Conservation (phyloP, 1,140 invertebrate genomes). For the Zelostemma sp. region DNA sequence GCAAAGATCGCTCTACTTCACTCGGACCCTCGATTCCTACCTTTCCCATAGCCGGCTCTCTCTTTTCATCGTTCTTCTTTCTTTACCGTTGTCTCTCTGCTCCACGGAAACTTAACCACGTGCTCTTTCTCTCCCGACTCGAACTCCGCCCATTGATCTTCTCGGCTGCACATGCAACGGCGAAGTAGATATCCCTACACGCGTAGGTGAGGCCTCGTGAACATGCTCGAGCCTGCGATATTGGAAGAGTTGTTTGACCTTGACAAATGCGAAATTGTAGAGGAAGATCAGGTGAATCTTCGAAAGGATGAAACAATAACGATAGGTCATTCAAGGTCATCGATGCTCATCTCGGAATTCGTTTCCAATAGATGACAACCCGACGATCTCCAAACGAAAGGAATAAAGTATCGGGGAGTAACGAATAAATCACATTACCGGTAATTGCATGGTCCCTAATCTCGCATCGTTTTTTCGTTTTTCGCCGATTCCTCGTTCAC, state of each 20-base stretch:
- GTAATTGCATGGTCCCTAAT: slow-evolving; percentile 33
- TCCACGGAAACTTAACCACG: slow-evolving; percentile 16
- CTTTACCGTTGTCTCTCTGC: slow-evolving; percentile 9
- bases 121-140: slow-evolving; percentile 8
- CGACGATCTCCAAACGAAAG: slow-evolving; percentile 5
- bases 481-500: slow-evolving; percentile 15
- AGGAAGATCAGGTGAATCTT: slow-evolving; percentile 1
- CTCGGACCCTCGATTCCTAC: slow-evolving; percentile 38
- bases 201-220: slow-evolving; percentile 28
- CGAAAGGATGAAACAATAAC: background rate
- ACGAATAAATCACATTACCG: slow-evolving; percentile 34
- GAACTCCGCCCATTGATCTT: slow-evolving; percentile 37
- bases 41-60: slow-evolving; percentile 25
- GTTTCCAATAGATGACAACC: background rate
- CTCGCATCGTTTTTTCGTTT: slow-evolving; percentile 10
- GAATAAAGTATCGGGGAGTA: background rate
- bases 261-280: slow-evolving; percentile 31
- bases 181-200: slow-evolving; percentile 13
- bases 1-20: slow-evolving; percentile 54
- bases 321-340: background rate
- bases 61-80: slow-evolving; percentile 3
- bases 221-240: slow-evolving; percentile 12
- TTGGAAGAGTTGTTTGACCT: slow-evolving; percentile 31
- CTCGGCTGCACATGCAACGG: slow-evolving; percentile 16
- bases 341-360: background rate